phyloP scores from a whole-genome alignment of 2,113 vertebrate genomes.

The Tachysurus fulvidraco region DNA sequence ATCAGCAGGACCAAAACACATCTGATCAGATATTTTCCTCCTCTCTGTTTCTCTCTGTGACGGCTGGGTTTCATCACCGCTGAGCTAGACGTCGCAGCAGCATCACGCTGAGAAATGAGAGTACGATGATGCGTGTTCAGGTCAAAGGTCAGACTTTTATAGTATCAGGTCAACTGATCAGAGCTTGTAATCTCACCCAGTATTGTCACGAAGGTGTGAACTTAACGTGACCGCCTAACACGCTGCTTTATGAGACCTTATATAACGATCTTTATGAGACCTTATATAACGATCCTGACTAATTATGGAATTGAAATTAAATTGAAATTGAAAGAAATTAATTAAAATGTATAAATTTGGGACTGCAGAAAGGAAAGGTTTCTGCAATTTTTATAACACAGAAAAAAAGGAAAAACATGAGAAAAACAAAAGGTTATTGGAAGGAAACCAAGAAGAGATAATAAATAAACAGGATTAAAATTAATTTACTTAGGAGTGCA shows the following conservation, averaged over 20 bases:
- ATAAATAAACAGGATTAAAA: not conserved
- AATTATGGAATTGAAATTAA: too few species aligned
- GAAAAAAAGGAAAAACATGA: not conserved
- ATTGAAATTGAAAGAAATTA: too few species aligned
- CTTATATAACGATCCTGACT: not conserved
- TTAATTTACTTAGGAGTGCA: not conserved
- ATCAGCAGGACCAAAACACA: not conserved
- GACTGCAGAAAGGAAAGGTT: not conserved
- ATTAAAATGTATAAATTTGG: not conserved
- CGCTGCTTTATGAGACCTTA: not conserved
- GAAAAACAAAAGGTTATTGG: not conserved
- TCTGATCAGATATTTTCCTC: not conserved
- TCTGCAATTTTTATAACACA: not conserved
- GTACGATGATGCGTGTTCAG: constrained; percentile 49
- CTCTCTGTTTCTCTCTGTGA: not conserved
- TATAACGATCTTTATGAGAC: too few species aligned
- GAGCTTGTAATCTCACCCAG: constrained; percentile 32
- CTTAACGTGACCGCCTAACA: not conserved
- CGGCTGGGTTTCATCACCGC: constrained; percentile 47
- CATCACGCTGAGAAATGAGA: constrained; percentile 49
- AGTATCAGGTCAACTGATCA: constrained; percentile 35
- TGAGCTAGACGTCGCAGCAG: constrained; percentile 20
- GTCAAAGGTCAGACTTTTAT: constrained; percentile 42
- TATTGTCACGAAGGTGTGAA: constrained; percentile 43
- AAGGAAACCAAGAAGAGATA: not conserved